A percentile compares a stretch with the other conserved stretches of the same genome.
These are phyloP conservation scores for Pammene aurita DNA, from an alignment of 2,888 invertebrate species.

Conservation along the genomic window DNA sequence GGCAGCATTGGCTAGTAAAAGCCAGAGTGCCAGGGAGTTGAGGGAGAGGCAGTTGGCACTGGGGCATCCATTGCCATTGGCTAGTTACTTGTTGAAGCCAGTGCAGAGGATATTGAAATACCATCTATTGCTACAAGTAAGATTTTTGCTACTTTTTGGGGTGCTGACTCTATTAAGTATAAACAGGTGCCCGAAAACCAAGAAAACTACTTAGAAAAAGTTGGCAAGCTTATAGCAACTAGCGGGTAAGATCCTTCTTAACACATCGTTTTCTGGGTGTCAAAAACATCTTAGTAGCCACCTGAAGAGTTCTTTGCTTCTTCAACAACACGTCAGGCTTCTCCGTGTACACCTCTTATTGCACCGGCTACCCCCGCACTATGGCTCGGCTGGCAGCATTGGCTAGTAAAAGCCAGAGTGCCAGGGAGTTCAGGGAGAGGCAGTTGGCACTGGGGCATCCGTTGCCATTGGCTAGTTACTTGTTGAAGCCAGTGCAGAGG, in stretches of 20 bases:
- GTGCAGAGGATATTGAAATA: constrained; percentile 98
- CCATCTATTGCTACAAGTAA: constrained; percentile 95
- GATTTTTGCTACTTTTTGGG: neutral
- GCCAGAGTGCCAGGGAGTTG: constrained; percentile 86
- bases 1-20: constrained; percentile 91
- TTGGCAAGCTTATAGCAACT: too few species aligned
- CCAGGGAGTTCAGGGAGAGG: constrained; percentile 88
- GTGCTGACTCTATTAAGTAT: too few species aligned
- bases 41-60: constrained; percentile 90
- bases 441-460: constrained; percentile 93
- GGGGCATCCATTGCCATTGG: constrained; percentile 94
- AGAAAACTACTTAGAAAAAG: too few species aligned
- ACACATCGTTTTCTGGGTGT: too few species aligned
- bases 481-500: constrained; percentile 97
- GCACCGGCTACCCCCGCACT: constrained; percentile 97
- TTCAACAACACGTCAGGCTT: constrained; percentile 92
- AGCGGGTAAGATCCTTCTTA: too few species aligned
- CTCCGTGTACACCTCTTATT: constrained; percentile 94
- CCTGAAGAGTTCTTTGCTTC: constrained; percentile 91
- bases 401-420: constrained; percentile 88
- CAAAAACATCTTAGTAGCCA: too few species aligned
- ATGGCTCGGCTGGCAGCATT: constrained; percentile 93
- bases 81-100: constrained; percentile 96
- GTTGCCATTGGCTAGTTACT: constrained; percentile 95
- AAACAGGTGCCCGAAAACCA: too few species aligned